Conservation (phyloP, 1,140 invertebrate genomes). For the Stegodyphus mimosarum region DNA sequence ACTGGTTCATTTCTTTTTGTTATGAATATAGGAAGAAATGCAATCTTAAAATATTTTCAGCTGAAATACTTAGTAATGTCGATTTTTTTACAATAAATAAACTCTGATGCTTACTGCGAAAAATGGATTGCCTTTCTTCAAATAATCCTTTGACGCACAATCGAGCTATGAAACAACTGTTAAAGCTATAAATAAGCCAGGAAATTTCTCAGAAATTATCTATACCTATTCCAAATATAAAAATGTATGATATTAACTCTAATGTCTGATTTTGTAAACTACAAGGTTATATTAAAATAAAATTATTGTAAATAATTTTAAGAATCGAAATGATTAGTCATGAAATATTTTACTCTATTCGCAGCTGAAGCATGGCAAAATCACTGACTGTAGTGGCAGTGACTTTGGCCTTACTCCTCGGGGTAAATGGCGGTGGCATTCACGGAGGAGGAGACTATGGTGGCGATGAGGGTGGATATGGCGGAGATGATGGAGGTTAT, state of each 20-base stretch:
- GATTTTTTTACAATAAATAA: too few species aligned
- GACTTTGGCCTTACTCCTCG: slow-evolving; percentile 42
- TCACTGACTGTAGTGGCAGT: slow-evolving; percentile 52
- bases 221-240: background rate
- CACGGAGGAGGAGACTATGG: slow-evolving; percentile 4
- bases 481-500: background rate
- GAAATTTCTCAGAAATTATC: background rate
- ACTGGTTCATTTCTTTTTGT: too few species aligned
- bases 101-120: too few species aligned
- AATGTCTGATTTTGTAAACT: background rate
- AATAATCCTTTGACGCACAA: too few species aligned
- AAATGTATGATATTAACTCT: background rate
- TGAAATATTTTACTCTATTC: background rate
- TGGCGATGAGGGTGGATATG: background rate
- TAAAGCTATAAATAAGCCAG: background rate
- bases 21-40: too few species aligned
- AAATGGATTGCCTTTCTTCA: too few species aligned
- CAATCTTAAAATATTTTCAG: too few species aligned
- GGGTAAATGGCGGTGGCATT: background rate
- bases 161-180: background rate
- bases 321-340: too few species aligned
- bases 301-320: background rate
- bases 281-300: background rate
- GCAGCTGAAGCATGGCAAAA: slow-evolving; percentile 50
- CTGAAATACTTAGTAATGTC: too few species aligned